Evolutionary conservation across 2,888 invertebrate species (phyloP).

Genomic region (Papilio demoleus): DNA sequence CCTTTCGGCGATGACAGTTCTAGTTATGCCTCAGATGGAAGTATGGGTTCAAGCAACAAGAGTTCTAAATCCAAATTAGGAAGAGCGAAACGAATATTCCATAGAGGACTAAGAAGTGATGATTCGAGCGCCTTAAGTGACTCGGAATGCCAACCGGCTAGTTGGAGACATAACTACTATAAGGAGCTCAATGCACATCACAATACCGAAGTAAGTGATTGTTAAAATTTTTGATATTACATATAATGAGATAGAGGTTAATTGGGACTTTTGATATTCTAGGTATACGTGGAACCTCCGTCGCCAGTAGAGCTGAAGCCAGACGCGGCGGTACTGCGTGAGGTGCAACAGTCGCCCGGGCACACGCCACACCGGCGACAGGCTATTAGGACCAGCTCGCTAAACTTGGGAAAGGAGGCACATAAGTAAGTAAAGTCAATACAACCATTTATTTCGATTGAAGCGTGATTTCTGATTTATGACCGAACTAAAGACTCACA

Average conservation of each 20-base stretch:
- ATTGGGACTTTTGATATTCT: slow-evolving; percentile 38
- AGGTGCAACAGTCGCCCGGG: slow-evolving; percentile 77
- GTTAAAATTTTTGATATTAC: neutral
- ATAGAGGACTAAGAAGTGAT: slow-evolving; percentile 82
- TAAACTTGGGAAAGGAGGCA: slow-evolving; percentile 88
- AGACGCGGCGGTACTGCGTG: slow-evolving; percentile 70
- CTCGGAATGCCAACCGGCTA: slow-evolving; percentile 89
- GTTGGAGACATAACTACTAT: slow-evolving; percentile 88
- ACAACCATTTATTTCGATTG: neutral
- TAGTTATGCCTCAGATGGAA: slow-evolving; percentile 88
- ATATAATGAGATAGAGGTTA: neutral
- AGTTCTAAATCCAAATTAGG: slow-evolving; percentile 82
- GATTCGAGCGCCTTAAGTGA: slow-evolving; percentile 90
- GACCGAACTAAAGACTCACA: neutral
- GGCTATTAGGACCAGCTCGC: slow-evolving; percentile 87
- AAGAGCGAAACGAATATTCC: slow-evolving; percentile 86
- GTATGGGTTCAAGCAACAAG: slow-evolving; percentile 87
- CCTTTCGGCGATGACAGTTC: slow-evolving; percentile 88
- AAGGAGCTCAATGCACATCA: slow-evolving; percentile 89
- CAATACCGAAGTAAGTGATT: slow-evolving; percentile 70
- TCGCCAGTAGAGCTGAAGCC: slow-evolving; percentile 78
- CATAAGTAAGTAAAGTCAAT: slow-evolving; percentile 74
- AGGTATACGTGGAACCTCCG: slow-evolving; percentile 83
- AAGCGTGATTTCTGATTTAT: neutral
- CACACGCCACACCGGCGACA: slow-evolving; percentile 76